Conservation (phyloP, 2,888 invertebrate species). For the Idaea biselata region DNA sequence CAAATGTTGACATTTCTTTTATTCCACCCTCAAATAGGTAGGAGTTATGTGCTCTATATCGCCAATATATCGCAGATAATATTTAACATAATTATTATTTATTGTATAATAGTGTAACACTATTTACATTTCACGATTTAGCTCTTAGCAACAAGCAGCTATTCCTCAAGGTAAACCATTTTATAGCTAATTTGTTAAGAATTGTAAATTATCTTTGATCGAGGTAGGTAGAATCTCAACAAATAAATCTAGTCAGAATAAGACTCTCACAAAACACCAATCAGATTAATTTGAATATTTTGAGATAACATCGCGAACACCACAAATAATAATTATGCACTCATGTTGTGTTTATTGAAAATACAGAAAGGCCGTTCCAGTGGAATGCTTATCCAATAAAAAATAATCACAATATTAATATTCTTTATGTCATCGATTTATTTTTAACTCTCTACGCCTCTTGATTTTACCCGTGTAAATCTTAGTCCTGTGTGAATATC, state of each 20-base stretch:
- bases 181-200: constrained; percentile 55
- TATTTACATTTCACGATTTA: constrained; percentile 54
- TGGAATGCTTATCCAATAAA: not conserved
- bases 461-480: no score
- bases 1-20: not conserved
- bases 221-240: not conserved
- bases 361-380: constrained; percentile 3
- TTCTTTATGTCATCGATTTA: not conserved
- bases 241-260: not conserved
- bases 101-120: not conserved
- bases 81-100: not conserved
- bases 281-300: not conserved
- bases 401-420: not conserved
- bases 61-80: not conserved
- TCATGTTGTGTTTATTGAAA: constrained; percentile 3
- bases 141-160: constrained; percentile 61
- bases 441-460: not conserved
- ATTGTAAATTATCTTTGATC: constrained; percentile 53
- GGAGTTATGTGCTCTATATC: constrained; percentile 14
- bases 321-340: constrained; percentile 12
- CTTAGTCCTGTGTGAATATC: no score
- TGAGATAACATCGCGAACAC: constrained; percentile 6
- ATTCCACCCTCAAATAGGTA: not conserved
- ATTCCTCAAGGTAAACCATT: constrained; percentile 62
- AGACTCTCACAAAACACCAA: not conserved